These are phyloP conservation scores for Leuciscus idus DNA, from an alignment of 2,113 vertebrate genomes.

Conservation along the genomic window DNA sequence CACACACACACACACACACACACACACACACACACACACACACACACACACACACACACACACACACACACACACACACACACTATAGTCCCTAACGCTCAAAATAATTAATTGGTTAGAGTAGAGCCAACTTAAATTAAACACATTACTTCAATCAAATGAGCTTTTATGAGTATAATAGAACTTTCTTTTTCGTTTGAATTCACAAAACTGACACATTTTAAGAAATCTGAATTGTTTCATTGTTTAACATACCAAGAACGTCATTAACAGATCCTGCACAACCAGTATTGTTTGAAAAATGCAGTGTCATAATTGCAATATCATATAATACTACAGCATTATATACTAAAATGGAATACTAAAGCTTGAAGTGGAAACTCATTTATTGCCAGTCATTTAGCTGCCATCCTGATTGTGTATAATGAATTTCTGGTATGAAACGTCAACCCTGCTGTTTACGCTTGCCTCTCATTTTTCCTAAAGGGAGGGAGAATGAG, in stretches of 20 bases:
- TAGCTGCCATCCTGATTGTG: neutral
- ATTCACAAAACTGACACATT: too few species aligned
- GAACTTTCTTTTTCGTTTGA: too few species aligned
- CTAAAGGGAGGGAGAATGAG: conserved; percentile 11
- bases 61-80: too few species aligned
- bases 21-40: too few species aligned
- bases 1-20: too few species aligned
- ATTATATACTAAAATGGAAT: neutral
- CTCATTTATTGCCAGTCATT: conserved; percentile 12
- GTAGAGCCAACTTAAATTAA: too few species aligned
- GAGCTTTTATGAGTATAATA: too few species aligned
- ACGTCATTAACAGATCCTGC: neutral
- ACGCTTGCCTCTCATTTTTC: neutral
- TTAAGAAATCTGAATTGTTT: too few species aligned
- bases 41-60: too few species aligned
- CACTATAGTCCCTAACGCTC: too few species aligned
- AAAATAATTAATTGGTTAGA: too few species aligned
- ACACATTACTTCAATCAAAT: too few species aligned
- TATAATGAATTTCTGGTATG: conserved; percentile 19
- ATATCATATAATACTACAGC: neutral
- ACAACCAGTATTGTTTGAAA: neutral
- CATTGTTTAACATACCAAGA: neutral
- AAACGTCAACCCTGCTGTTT: neutral
- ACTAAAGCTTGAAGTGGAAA: conserved; percentile 3
- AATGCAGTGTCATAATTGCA: neutral